Percentiles rank a stretch among this genome's conserved stretches.
phyloP scores from a whole-genome alignment of 2,797 vertebrate species.

The Protonibea diacanthus region DNA sequence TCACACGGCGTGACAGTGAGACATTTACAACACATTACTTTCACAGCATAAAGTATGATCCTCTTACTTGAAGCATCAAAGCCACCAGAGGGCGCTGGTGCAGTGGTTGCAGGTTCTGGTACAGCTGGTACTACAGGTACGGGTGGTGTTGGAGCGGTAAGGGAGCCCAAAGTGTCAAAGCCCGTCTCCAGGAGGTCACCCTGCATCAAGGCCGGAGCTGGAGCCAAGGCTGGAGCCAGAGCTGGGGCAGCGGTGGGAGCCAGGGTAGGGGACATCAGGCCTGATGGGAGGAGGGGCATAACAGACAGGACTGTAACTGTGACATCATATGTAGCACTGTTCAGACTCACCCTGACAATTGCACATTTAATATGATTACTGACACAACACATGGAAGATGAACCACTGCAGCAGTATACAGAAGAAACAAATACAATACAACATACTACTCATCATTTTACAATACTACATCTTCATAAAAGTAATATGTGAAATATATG shows the following conservation, averaged over 20 bases:
- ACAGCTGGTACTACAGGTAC: conserved; percentile 61
- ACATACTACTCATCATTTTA: neutral
- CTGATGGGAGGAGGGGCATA: conserved; percentile 47
- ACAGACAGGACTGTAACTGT: neutral
- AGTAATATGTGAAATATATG: neutral
- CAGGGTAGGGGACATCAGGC: conserved; percentile 84
- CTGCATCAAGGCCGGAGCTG: conserved; percentile 82
- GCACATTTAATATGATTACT: conserved; percentile 15
- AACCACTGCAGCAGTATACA: neutral
- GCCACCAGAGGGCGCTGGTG: conserved; percentile 86
- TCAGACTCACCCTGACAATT: neutral
- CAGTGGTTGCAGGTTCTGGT: conserved; percentile 83
- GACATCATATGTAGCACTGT: neutral
- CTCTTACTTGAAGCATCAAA: conserved; percentile 94
- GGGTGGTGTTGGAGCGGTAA: conserved; percentile 73
- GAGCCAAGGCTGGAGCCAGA: conserved; percentile 84
- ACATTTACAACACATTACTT: neutral
- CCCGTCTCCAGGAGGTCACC: conserved; percentile 92
- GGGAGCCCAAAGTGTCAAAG: conserved; percentile 91
- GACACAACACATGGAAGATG: neutral
- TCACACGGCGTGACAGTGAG: conserved; percentile 9
- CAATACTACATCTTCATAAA: neutral
- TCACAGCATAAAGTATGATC: neutral
- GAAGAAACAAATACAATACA: neutral
- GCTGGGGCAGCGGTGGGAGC: conserved; percentile 77